These are phyloP conservation scores for Callipepla squamata DNA, from an alignment of 2,113 vertebrate genomes.

Conservation along the genomic window DNA sequence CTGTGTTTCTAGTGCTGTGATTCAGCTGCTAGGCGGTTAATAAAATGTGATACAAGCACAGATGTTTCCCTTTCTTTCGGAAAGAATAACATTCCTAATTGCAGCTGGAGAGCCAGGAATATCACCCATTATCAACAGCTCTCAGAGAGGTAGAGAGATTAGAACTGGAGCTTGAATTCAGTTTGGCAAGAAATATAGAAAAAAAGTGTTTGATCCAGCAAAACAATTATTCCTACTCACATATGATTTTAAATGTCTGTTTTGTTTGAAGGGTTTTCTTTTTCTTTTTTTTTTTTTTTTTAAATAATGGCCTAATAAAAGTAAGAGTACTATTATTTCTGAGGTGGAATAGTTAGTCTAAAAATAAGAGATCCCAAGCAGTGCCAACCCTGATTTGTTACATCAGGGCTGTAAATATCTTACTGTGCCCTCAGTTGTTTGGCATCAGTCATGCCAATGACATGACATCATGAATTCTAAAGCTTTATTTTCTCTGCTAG, in stretches of 20 bases:
- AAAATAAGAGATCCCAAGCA: neutral
- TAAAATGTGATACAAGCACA: neutral
- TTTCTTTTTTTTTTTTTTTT: neutral
- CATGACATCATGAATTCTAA: neutral
- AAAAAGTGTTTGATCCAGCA: neutral
- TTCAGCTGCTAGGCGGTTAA: neutral
- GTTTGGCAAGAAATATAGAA: neutral
- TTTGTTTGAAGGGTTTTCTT: neutral
- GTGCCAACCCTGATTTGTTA: neutral
- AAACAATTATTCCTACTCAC: neutral
- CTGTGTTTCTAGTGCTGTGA: neutral
- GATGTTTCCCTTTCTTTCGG: slow-evolving; percentile 50
- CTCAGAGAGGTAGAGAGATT: neutral
- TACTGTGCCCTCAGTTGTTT: neutral
- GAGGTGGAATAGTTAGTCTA: neutral
- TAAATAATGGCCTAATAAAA: neutral
- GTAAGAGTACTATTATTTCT: neutral
- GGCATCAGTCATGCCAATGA: neutral
- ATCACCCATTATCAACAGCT: neutral
- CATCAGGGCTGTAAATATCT: neutral
- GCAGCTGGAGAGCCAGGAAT: slow-evolving; percentile 10
- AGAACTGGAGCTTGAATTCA: neutral
- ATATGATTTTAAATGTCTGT: neutral
- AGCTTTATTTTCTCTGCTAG: neutral
- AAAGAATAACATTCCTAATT: slow-evolving; percentile 9